Conservation (phyloP, 2,113 vertebrate species). For the Dermatemys mawii region DNA sequence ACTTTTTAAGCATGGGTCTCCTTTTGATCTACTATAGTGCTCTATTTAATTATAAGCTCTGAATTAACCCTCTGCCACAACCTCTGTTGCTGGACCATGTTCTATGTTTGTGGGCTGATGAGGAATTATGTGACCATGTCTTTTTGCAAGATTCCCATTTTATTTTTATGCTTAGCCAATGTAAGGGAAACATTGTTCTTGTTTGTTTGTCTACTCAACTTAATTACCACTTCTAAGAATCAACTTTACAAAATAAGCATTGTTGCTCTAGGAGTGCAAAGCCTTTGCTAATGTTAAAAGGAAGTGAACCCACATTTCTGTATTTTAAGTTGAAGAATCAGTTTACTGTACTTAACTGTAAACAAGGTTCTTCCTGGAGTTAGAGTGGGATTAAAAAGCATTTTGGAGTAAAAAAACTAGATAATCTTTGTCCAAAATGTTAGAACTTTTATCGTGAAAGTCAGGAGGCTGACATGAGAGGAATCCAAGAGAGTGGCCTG, state of each 20-base stretch:
- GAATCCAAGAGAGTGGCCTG: no score
- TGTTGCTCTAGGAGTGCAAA: not conserved
- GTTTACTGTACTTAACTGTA: not conserved
- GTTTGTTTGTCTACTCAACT: not conserved
- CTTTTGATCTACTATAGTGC: not conserved
- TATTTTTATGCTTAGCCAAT: not conserved
- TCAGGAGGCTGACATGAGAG: not conserved
- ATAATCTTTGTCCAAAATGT: not conserved
- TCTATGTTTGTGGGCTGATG: not conserved
- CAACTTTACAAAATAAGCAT: not conserved
- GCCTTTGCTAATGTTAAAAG: not conserved
- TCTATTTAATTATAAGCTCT: not conserved
- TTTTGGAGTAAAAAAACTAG: not conserved
- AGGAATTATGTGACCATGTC: not conserved
- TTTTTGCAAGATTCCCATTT: not conserved
- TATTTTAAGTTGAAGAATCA: not conserved
- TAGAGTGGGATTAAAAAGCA: not conserved
- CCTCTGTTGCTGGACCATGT: not conserved
- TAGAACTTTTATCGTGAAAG: not conserved
- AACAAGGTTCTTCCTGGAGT: not conserved
- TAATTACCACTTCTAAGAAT: accelerated
- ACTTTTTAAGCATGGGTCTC: not conserved
- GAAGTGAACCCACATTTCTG: not conserved
- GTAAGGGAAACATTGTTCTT: no score
- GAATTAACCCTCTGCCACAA: not conserved